phyloP scores from a whole-genome alignment of 2,113 vertebrate species.

The Nothobranchius kuhntae region DNA sequence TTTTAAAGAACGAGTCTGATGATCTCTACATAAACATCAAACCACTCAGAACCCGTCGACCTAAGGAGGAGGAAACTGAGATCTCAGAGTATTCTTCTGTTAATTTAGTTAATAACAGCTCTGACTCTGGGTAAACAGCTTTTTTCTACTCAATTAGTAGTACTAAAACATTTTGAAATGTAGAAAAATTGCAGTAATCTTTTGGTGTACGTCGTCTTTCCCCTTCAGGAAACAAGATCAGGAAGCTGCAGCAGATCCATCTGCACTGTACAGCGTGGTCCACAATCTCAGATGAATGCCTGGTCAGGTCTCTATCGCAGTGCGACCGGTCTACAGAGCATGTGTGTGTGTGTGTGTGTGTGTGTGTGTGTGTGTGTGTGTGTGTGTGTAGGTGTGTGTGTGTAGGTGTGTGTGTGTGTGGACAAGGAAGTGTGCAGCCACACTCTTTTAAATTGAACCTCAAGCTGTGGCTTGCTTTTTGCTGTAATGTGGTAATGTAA shows the following conservation, averaged over 20 bases:
- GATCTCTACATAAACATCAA: conserved; percentile 21
- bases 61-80: not conserved
- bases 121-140: not conserved
- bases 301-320: rapidly evolving
- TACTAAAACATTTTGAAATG: too few relatives aligned
- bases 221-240: not conserved
- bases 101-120: not conserved
- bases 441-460: too few relatives aligned
- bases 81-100: conserved; percentile 2
- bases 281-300: not conserved
- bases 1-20: conserved; percentile 3
- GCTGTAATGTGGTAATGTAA: too few relatives aligned
- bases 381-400: too few relatives aligned
- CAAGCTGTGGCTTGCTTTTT: too few relatives aligned
- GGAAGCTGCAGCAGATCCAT: not conserved
- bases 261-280: conserved; percentile 23
- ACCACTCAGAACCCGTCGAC: not conserved
- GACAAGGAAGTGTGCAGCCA: too few relatives aligned
- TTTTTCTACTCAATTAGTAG: too few relatives aligned
- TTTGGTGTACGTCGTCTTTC: not conserved
- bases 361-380: too few relatives aligned
- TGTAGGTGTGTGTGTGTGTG: too few relatives aligned
- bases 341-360: too few relatives aligned
- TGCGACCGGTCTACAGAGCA: too few relatives aligned
- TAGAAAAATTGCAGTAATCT: too few relatives aligned